These are phyloP conservation scores for Nebria brevicollis DNA, from an alignment of 2,888 invertebrate species.

Conservation along the genomic window DNA sequence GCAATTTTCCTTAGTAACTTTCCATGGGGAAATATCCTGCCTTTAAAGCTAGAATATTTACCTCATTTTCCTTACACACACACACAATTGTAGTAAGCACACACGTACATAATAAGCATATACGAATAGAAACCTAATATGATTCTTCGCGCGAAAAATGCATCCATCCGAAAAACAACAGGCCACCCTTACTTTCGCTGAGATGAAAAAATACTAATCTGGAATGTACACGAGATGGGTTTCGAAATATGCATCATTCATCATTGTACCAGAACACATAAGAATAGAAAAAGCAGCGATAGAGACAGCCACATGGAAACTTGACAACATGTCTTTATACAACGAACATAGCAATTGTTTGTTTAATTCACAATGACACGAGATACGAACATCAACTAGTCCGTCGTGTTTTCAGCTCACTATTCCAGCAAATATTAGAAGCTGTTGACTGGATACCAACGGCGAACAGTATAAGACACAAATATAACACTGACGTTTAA, in stretches of 20 bases:
- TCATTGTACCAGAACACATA: background rate
- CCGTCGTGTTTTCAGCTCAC: background rate
- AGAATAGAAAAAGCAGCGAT: background rate
- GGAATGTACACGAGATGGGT: background rate
- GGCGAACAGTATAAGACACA: background rate
- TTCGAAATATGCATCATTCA: background rate
- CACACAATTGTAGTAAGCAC: constrained; percentile 28
- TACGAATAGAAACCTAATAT: background rate
- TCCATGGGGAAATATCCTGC: constrained; percentile 54
- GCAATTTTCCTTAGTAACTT: constrained; percentile 57
- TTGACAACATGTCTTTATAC: background rate
- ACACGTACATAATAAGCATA: background rate
- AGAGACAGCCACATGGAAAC: background rate
- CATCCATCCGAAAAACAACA: background rate
- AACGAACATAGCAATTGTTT: background rate
- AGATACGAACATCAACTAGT: background rate
- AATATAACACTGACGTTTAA: constrained; percentile 22
- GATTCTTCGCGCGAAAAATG: background rate
- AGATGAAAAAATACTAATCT: background rate
- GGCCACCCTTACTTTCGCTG: background rate
- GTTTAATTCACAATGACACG: constrained; percentile 1
- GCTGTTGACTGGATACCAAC: background rate
- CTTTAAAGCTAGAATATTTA: constrained; percentile 46
- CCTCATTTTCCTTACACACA: constrained; percentile 38
- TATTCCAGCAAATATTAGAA: background rate